Evolutionary conservation across 2,888 invertebrate species (phyloP).

Genomic region (Drosophila lacicola): DNA sequence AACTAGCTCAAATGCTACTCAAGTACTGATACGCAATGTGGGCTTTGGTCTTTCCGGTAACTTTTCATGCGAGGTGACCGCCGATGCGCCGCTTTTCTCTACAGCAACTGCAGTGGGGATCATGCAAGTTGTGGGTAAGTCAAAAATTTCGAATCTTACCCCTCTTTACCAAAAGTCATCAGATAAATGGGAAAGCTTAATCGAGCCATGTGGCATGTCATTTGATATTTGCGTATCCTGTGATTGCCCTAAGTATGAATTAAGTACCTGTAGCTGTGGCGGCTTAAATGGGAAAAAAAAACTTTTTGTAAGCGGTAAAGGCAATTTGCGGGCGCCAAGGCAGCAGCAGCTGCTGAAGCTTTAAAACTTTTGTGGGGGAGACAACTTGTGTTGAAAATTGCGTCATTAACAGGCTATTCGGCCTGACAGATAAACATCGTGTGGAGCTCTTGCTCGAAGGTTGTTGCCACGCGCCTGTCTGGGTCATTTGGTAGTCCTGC

Average conservation of each 20-base stretch:
- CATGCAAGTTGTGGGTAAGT: slow-evolving; percentile 92
- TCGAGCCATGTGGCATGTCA: slow-evolving; percentile 32
- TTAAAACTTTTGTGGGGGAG: slow-evolving; percentile 38
- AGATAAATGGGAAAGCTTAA: slow-evolving; percentile 35
- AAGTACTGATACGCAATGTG: slow-evolving; percentile 89
- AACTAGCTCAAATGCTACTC: slow-evolving; percentile 90
- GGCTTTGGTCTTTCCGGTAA: slow-evolving; percentile 90
- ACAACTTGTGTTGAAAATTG: slow-evolving; percentile 68
- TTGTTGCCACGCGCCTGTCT: slow-evolving; percentile 16
- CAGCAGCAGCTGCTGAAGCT: slow-evolving; percentile 36
- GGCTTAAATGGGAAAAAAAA: slow-evolving; percentile 27
- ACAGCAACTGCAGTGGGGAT: slow-evolving; percentile 88
- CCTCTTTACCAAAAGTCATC: slow-evolving; percentile 16
- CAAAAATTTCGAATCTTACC: slow-evolving; percentile 14
- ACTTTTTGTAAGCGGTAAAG: slow-evolving; percentile 37
- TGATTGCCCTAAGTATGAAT: slow-evolving; percentile 24
- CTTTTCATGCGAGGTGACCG: slow-evolving; percentile 92
- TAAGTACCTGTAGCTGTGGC: slow-evolving; percentile 30
- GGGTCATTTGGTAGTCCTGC: slow-evolving; percentile 56
- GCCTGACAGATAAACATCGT: slow-evolving; percentile 46
- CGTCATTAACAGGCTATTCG: slow-evolving; percentile 81
- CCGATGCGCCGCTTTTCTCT: slow-evolving; percentile 89
- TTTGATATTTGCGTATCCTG: slow-evolving; percentile 36
- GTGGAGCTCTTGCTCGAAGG: slow-evolving; percentile 4
- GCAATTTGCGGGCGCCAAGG: slow-evolving; percentile 51